Base-by-base conservation (phyloP, 2,888 invertebrate genomes). In the Dolomedes plantarius region DNA sequence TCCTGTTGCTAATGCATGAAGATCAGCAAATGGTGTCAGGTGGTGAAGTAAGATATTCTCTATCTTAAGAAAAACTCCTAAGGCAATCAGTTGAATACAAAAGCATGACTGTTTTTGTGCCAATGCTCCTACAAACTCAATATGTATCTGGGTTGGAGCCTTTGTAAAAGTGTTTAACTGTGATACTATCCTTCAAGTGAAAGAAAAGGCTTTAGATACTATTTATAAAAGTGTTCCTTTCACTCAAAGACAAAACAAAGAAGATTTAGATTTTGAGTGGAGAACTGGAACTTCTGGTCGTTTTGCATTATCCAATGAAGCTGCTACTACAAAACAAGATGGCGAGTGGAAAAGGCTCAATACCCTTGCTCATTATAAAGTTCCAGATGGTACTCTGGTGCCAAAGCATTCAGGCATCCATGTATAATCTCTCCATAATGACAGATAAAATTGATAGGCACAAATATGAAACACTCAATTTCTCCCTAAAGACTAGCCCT, bases 11-110 rank as follows among this genome's bases (percentile, higher is more conserved):
- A 96, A 97, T 91, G 97, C 97, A 23, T 96, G 96, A 71, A 94
- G 96, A 90, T 96, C 97, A 91, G 94, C 95, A 27, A 96, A 96
- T 90, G 97, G 97, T 68, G 96, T 98, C 46, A 96, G 96, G 92
- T 98, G 98, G 98, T 78, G 99, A 99, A 92, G 99, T 99, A 77
- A 94, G 98, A 89, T 99, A 99, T 92, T 99, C 99, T 3, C 94
- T 99, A 39, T 98, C 98, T 91, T 99, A 99, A 92, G 99, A 99
- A 92, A 99, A 99, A 92, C 94, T 99, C 82, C 98, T 99, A 91
- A 94, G 99, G 91, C 98, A 99, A 93, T 96, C 98, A 89, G 97
- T 99, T 90, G 98, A 99, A 92, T 99, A 97, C 92, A 96, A 97
- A 92, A 94, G 95, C 89, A 95, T 95, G 94, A 96, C 96, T 89